Evolutionary conservation across 1,140 invertebrate genomes (phyloP), one percentile per base, ranked within the genome.

Genomic region (Chrysomallon squamiferum): DNA sequence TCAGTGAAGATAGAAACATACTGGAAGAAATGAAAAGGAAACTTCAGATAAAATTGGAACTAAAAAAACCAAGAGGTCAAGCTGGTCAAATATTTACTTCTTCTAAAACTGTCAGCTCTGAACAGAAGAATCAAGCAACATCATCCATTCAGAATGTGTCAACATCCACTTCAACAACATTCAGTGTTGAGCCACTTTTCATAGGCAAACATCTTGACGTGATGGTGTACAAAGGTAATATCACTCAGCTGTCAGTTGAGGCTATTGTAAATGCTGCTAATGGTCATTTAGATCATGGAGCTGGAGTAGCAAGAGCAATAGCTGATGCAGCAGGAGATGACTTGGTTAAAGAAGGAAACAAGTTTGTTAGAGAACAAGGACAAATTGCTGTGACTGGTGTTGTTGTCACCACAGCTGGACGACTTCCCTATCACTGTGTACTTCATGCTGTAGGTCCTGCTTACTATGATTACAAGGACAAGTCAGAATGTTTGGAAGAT

Each of bases 181-280:
- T 15, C 15, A 15, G 35, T 7, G 35, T 38, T 15, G 35, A 38
- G 35, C 35, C 50, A 2, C 11, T 22, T 27, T 15, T 29, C 29
- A 2, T 13, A 52, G 50, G 11, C 18, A 22, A 29, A 52, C 22
- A 4, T 3, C 29, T 52, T 52, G 29, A 22, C 11, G 50, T 52
- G n/a, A 52, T 27, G 20, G 50, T 52, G 11, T 52, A 52, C 50
- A 52, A 52, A 29, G 30, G 27, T 45, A 38, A 38, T 22, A 69
- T 69, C n/a, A 59, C 27, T 20, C 45, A 32, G 7, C 27, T 65
- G 7, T 6, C 49, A 11, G 56, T 71, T 0, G 72, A 74, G 43
- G 71, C 62, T 22, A 66, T 76, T 54, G 69, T 71, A n/a, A 76
- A 74, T 65, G 69, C 72, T 33, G 72, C 74, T 15, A 74, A 74